Evolutionary conservation across 2,113 vertebrate genomes (phyloP).

Genomic region (Malurus alboscapulatus): DNA sequence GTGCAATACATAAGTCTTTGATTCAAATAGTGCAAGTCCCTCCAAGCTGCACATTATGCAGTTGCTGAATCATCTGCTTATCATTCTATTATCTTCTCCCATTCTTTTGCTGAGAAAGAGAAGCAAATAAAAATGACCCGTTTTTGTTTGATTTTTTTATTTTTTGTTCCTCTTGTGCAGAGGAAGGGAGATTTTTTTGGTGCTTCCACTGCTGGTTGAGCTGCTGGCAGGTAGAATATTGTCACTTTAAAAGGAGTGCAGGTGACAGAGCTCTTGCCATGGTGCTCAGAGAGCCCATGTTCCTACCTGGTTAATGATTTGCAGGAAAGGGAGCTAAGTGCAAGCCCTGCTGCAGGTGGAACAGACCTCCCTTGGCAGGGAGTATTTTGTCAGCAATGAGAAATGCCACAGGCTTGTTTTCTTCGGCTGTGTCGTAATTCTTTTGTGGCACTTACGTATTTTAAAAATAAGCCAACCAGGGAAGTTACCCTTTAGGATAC

Average conservation of each 20-base stretch:
- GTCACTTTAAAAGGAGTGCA: not conserved
- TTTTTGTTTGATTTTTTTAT: no score
- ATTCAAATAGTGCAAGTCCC: slow-evolving; percentile 44
- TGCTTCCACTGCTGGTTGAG: not conserved
- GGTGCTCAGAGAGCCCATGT: not conserved
- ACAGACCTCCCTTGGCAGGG: not conserved
- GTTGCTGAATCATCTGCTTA: slow-evolving; percentile 33
- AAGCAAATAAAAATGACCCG: not conserved
- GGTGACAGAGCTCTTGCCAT: not conserved
- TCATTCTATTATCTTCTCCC: not conserved
- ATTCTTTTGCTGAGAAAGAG: not conserved
- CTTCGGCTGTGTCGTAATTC: not conserved
- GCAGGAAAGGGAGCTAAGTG: not conserved
- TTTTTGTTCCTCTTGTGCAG: not conserved
- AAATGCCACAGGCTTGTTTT: not conserved
- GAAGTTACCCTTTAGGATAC: not conserved
- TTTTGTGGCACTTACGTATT: not conserved
- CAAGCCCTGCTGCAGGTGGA: not conserved
- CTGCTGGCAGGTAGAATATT: not conserved
- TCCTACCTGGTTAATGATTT: slow-evolving; percentile 50
- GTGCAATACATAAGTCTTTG: slow-evolving; percentile 19
- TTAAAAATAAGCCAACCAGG: not conserved
- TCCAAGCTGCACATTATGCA: slow-evolving; percentile 53
- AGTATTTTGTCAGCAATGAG: not conserved
- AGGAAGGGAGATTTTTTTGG: not conserved